Evolutionary conservation across 1,140 invertebrate species (phyloP), one percentile per base, ranked within the genome.

Genomic region (Chrysomallon squamiferum): DNA sequence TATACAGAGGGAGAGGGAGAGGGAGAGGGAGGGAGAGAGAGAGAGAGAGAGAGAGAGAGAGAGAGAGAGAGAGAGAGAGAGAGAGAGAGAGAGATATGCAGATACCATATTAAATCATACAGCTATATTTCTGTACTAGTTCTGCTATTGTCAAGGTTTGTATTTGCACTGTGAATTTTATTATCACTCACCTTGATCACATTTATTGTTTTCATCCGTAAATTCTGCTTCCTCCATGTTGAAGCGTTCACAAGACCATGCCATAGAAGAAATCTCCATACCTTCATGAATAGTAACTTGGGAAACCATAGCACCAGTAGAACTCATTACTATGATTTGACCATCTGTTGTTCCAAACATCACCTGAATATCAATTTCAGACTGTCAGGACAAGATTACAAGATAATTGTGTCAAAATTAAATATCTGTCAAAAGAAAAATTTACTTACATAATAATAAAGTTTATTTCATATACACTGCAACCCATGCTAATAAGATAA

Each of bases 191-290:
- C 35, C 35, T 38, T 38, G 35, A 7, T 38, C 35, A 38, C 35
- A 38, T 15, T 38, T 38, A 15, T 38, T 5, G 35, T 38, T 38
- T 15, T 52, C 30, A 60, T 69, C 70, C 58, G 58, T 89, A 88
- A 59, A 91, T 69, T 95, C 93, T 27, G 90, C 91, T 84, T 97
- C 95, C 81, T 97, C 95, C 94, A 98, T 97, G 87, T 96, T 97
- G 84, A 98, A 98, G 80, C 97, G 97, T 81, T 97, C 95, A 82
- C 95, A 97, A 35, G 94, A 96, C 95, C 95, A 98, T 18, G 93
- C 92, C 92, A 98, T 95, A 32, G 91, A 90, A 5, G 90, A 91
- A 68, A 98, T 95, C 59, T 87, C 83, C 18, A 92, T 91, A 35
- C 85, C 85, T 71, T 94, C 93, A 54, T 90, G 88, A 1, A 97